phyloP scores from a whole-genome alignment of 2,888 invertebrate species.

The Masnerella sp. region DNA sequence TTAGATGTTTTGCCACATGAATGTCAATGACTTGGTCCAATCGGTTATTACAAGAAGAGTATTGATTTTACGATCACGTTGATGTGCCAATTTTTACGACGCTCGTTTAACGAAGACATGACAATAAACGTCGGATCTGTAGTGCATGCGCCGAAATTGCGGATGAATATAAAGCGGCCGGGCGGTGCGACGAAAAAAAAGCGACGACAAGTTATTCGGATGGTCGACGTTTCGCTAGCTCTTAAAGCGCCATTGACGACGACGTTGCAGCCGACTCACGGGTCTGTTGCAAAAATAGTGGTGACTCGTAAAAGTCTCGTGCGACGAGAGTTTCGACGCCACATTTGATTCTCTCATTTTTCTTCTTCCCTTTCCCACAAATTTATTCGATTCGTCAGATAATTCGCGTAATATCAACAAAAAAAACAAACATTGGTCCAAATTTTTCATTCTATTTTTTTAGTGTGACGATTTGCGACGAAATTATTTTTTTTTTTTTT shows the following conservation, averaged over 20 bases:
- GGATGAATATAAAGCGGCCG: slow-evolving; percentile 30
- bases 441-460: too few relatives aligned
- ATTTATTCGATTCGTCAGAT: too few relatives aligned
- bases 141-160: slow-evolving; percentile 9
- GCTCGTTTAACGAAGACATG: slow-evolving; percentile 30
- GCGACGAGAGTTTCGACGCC: slow-evolving; percentile 57
- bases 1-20: too few relatives aligned
- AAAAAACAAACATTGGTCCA: too few relatives aligned
- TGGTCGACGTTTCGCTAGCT: slow-evolving; percentile 46
- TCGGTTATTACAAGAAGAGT: slow-evolving; percentile 29
- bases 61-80: slow-evolving; percentile 41
- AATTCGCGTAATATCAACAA: too few relatives aligned
- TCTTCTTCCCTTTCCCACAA: background rate
- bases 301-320: slow-evolving; percentile 65
- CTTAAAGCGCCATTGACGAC: slow-evolving; percentile 61
- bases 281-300: slow-evolving; percentile 67
- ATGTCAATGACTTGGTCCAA: slow-evolving; percentile 24
- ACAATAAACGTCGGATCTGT: slow-evolving; percentile 10
- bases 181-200: slow-evolving; percentile 18
- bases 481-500: too few relatives aligned
- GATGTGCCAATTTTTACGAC: slow-evolving; percentile 52
- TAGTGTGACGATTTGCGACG: too few relatives aligned
- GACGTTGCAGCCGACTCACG: slow-evolving; percentile 58
- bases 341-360: background rate
- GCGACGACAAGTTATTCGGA: slow-evolving; percentile 36